Conservation (phyloP, 1,140 invertebrate genomes). For the Rhyzopertha dominica region DNA sequence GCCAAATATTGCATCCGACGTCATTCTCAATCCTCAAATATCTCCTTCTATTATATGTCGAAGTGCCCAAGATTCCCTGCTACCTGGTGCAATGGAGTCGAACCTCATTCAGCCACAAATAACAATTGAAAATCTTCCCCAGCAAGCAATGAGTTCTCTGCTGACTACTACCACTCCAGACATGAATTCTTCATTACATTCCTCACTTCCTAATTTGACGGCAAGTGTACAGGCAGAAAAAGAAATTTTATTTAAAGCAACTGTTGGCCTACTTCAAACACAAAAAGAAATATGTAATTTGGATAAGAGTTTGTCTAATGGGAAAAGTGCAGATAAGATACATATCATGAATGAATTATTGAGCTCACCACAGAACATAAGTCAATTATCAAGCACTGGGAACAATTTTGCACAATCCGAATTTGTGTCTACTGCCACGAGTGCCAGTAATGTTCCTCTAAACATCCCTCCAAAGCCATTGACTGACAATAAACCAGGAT, state of each 20-base stretch:
- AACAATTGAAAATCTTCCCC: conserved; percentile 17
- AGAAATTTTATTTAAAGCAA: conserved; percentile 60
- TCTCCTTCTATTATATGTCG: conserved; percentile 54
- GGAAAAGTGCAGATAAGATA: conserved; percentile 11
- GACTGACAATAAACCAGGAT: conserved; percentile 20
- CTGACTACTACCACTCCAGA: conserved; percentile 32
- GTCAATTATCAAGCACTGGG: conserved; percentile 25
- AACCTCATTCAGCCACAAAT: conserved; percentile 23
- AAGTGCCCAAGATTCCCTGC: conserved; percentile 41
- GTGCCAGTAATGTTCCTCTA: conserved; percentile 10
- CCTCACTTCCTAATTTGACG: conserved; percentile 42
- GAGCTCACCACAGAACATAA: conserved; percentile 15
- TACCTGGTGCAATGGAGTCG: conserved; percentile 27
- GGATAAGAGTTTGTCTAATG: conserved; percentile 13
- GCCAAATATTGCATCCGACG: conserved; percentile 52
- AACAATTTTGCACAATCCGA: conserved; percentile 26
- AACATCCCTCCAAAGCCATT: neutral
- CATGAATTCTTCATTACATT: conserved; percentile 42
- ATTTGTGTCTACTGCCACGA: conserved; percentile 8
- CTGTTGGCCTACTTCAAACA: conserved; percentile 53
- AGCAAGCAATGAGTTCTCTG: conserved; percentile 22
- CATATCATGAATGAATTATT: conserved; percentile 16
- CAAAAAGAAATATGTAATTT: conserved; percentile 38
- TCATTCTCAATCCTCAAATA: conserved; percentile 58
- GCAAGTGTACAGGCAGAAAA: conserved; percentile 61